These are phyloP conservation scores for Aricia agestis DNA, from an alignment of 1,140 invertebrate genomes.

Conservation along the genomic window DNA sequence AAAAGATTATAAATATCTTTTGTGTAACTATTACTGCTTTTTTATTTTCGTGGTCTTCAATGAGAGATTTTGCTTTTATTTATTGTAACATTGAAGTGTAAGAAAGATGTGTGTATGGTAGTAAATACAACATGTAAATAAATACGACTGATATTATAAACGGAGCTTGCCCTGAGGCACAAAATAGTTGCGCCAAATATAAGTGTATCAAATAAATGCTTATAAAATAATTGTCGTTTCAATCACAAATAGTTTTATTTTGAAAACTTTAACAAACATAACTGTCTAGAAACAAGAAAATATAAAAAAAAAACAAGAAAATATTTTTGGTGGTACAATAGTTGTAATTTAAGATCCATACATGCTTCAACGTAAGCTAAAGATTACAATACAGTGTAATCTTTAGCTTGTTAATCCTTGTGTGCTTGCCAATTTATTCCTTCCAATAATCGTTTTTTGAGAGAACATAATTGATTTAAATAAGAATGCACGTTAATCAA, in stretches of 20 bases:
- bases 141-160: conserved; percentile 46
- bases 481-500: conserved; percentile 56
- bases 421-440: conserved; percentile 55
- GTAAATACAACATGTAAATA: conserved; percentile 14
- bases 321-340: too few relatives aligned
- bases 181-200: conserved; percentile 51
- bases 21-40: too few relatives aligned
- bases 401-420: conserved; percentile 27
- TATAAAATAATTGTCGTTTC: conserved; percentile 24
- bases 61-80: too few relatives aligned
- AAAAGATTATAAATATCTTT: too few relatives aligned
- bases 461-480: conserved; percentile 35
- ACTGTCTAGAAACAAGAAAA: neutral
- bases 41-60: too few relatives aligned
- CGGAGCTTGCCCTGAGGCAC: conserved; percentile 48
- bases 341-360: too few relatives aligned
- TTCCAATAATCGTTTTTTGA: conserved; percentile 43
- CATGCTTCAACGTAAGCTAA: too few relatives aligned
- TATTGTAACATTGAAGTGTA: too few relatives aligned
- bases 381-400: too few relatives aligned
- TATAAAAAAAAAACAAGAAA: too few relatives aligned
- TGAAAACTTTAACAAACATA: neutral
- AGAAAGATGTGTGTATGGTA: neutral
- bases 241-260: neutral
- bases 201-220: conserved; percentile 38